Conservation (phyloP, 2,888 invertebrate species). For the Troides oblongomaculatus region DNA sequence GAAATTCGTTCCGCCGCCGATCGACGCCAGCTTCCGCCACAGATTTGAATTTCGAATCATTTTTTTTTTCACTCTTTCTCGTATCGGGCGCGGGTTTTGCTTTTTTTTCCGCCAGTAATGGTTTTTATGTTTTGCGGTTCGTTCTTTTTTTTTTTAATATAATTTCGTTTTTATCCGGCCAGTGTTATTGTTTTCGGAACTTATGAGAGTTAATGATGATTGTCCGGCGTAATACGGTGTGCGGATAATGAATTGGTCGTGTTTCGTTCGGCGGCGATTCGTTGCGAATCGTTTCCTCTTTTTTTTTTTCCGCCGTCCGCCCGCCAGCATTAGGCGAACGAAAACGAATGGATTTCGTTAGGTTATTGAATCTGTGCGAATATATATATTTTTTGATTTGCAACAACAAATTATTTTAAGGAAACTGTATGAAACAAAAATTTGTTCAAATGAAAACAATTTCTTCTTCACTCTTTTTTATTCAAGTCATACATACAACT, state of each 20-base stretch:
- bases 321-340: conserved; percentile 3
- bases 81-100: conserved; percentile 38
- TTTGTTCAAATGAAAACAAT: no score
- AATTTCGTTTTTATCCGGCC: conserved; percentile 33
- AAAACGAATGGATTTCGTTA: conserved; percentile 17
- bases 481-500: no score
- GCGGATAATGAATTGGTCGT: conserved; percentile 53
- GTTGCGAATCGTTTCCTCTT: conserved; percentile 22
- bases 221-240: conserved; percentile 50
- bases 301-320: no score
- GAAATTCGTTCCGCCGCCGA: conserved; percentile 67
- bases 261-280: conserved; percentile 33
- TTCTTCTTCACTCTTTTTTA: no score
- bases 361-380: conserved; percentile 2
- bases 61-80: conserved; percentile 50
- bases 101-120: conserved; percentile 42
- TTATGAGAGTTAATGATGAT: conserved; percentile 59
- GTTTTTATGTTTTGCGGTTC: conserved; percentile 41
- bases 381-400: not conserved
- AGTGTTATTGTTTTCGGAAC: conserved; percentile 60
- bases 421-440: no score
- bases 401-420: no score
- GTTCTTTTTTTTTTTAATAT: conserved; percentile 27
- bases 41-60: conserved; percentile 61
- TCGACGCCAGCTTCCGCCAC: conserved; percentile 67